These are phyloP conservation scores for Cyrtodaria siliqua DNA, from an alignment of 2,888 invertebrate genomes.

Conservation along the genomic window DNA sequence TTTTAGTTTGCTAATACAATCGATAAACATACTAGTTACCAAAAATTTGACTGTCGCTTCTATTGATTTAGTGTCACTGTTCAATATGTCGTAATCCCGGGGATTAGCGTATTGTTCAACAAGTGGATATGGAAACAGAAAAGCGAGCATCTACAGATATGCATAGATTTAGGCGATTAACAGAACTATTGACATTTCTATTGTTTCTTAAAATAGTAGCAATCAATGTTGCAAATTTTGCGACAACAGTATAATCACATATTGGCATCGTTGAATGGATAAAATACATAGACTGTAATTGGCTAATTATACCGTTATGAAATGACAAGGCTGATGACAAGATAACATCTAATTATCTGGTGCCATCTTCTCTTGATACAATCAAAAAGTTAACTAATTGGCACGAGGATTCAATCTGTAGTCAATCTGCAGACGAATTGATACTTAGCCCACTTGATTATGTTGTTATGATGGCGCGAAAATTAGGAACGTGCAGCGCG, in stretches of 20 bases:
- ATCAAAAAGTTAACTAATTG: not conserved
- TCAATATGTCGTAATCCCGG: slow-evolving; percentile 20
- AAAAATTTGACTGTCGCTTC: slow-evolving; percentile 16
- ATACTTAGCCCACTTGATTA: slow-evolving; percentile 47
- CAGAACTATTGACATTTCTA: too few relatives aligned
- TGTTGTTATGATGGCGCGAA: slow-evolving; percentile 28
- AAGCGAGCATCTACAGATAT: not conserved
- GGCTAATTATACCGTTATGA: slow-evolving; percentile 13
- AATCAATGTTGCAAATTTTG: too few relatives aligned
- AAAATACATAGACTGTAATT: slow-evolving; percentile 2
- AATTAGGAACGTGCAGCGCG: slow-evolving; percentile 52
- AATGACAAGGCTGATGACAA: slow-evolving; percentile 13
- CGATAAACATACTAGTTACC: slow-evolving; percentile 52
- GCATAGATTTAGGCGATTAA: too few relatives aligned
- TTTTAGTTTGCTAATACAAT: slow-evolving; percentile 3
- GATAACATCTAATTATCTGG: not conserved
- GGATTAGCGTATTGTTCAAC: not conserved
- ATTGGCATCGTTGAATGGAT: not conserved
- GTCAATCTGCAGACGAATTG: slow-evolving; percentile 48
- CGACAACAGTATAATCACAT: too few relatives aligned
- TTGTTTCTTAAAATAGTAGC: too few relatives aligned
- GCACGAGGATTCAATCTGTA: slow-evolving; percentile 38
- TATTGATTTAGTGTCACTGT: slow-evolving; percentile 61
- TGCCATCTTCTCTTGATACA: not conserved
- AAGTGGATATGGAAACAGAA: not conserved